Conservation (phyloP, 1,140 invertebrate species). For the Akabosia matsudoensis region DNA sequence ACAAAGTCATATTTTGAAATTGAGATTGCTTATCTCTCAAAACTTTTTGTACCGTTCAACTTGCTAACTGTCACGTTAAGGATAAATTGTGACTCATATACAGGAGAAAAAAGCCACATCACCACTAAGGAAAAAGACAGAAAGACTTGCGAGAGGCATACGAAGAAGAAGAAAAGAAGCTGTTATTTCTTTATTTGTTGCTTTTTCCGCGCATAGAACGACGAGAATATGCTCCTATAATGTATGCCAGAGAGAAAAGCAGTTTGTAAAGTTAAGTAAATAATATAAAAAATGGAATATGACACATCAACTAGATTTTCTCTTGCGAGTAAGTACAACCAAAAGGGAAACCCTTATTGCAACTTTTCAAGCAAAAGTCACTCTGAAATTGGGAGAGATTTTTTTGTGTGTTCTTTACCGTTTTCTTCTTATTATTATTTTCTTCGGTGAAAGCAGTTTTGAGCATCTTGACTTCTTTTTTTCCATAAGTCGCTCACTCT, state of each 20-base stretch:
- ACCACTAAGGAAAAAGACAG: neutral
- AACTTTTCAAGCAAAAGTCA: too few relatives aligned
- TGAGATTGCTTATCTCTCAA: conserved; percentile 45
- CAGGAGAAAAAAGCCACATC: conserved; percentile 16
- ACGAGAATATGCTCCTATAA: conserved; percentile 14
- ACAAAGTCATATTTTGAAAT: conserved; percentile 47
- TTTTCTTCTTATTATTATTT: neutral
- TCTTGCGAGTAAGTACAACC: too few relatives aligned
- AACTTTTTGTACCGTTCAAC: conserved; percentile 46
- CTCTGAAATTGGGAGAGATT: too few relatives aligned
- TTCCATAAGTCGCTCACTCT: too few relatives aligned
- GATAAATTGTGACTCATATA: conserved; percentile 38
- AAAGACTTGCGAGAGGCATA: neutral
- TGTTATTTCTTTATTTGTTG: neutral
- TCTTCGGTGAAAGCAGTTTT: neutral
- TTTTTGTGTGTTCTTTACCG: neutral
- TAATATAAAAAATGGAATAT: conserved; percentile 15
- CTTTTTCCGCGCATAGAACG: neutral
- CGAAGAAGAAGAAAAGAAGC: neutral
- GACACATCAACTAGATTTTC: conserved; percentile 13
- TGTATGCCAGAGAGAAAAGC: neutral
- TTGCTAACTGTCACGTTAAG: conserved; percentile 48
- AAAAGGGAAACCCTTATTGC: too few relatives aligned
- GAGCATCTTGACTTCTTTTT: conserved; percentile 25
- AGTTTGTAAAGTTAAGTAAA: conserved; percentile 19